phyloP scores from a whole-genome alignment of 2,888 invertebrate species.

The Drosophila flavopinicola region DNA sequence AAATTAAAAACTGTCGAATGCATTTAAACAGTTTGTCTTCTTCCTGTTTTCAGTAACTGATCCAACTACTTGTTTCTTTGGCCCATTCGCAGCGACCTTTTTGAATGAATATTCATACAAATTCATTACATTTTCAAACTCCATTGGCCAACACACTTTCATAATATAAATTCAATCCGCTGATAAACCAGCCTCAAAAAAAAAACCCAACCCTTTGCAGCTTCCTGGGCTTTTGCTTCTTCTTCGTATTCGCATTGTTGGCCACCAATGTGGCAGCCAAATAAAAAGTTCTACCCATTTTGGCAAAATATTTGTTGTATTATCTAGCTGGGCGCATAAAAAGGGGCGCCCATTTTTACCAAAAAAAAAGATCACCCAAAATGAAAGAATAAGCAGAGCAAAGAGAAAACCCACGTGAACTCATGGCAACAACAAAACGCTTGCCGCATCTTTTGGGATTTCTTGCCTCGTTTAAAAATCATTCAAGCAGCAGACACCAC shows the following conservation, averaged over 20 bases:
- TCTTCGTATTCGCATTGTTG: constrained; percentile 30
- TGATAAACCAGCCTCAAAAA: constrained; percentile 31
- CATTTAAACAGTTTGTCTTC: too few relatives aligned
- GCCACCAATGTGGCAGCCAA: constrained; percentile 50
- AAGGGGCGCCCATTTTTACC: constrained; percentile 25
- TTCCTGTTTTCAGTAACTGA: background rate
- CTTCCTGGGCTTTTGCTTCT: constrained; percentile 1
- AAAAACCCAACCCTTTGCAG: constrained; percentile 28
- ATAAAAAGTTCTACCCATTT: constrained; percentile 45
- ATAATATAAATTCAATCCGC: constrained; percentile 36
- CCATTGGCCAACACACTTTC: constrained; percentile 16
- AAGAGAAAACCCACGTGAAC: constrained; percentile 66
- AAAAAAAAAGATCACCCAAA: constrained; percentile 38
- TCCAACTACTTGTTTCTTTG: background rate
- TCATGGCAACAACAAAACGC: constrained; percentile 72
- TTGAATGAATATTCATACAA: constrained; percentile 31
- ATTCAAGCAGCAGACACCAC: constrained; percentile 82
- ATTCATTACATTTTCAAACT: constrained; percentile 25
- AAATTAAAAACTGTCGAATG: too few relatives aligned
- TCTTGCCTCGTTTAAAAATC: constrained; percentile 82
- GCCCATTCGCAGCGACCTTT: constrained; percentile 4
- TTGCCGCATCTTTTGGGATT: constrained; percentile 82
- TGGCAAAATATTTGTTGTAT: constrained; percentile 64
- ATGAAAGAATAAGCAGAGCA: constrained; percentile 22
- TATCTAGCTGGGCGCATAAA: constrained; percentile 60